Conservation (phyloP, 2,797 vertebrate genomes). For the Sparus aurata region DNA sequence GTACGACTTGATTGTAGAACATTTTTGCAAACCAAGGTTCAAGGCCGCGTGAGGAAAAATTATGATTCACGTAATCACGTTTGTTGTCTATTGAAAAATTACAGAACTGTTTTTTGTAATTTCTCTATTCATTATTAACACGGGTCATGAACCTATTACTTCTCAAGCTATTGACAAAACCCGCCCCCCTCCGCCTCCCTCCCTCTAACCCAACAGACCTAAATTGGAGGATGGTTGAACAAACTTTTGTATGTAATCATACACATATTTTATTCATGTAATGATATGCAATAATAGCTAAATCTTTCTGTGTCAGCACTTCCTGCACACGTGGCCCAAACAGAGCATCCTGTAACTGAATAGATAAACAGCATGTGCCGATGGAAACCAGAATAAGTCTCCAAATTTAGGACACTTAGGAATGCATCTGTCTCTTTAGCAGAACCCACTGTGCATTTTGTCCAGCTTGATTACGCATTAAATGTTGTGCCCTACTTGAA, state of each 20-base stretch:
- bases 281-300: conserved; percentile 76
- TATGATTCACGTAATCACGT: conserved; percentile 4
- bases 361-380: conserved; percentile 62
- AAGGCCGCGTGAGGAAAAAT: conserved; percentile 7
- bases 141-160: conserved; percentile 63
- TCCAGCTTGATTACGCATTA: conserved; percentile 58
- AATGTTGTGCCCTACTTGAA: conserved; percentile 53
- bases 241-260: conserved; percentile 78
- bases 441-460: conserved; percentile 58
- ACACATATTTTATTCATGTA: conserved; percentile 82
- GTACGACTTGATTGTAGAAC: not conserved
- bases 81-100: conserved; percentile 36
- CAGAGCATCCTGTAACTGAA: conserved; percentile 65
- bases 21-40: conserved; percentile 1
- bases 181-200: conserved; percentile 3
- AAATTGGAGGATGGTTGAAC: conserved; percentile 76
- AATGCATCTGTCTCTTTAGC: conserved; percentile 52
- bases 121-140: conserved; percentile 64
- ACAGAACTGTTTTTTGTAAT: conserved; percentile 57
- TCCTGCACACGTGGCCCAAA: conserved; percentile 58
- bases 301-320: conserved; percentile 68
- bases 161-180: conserved; percentile 67
- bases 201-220: conserved; percentile 65
- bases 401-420: conserved; percentile 57
- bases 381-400: conserved; percentile 52